These are phyloP conservation scores for Pegoplata infirma DNA, from an alignment of 2,888 invertebrate genomes.

Conservation along the genomic window DNA sequence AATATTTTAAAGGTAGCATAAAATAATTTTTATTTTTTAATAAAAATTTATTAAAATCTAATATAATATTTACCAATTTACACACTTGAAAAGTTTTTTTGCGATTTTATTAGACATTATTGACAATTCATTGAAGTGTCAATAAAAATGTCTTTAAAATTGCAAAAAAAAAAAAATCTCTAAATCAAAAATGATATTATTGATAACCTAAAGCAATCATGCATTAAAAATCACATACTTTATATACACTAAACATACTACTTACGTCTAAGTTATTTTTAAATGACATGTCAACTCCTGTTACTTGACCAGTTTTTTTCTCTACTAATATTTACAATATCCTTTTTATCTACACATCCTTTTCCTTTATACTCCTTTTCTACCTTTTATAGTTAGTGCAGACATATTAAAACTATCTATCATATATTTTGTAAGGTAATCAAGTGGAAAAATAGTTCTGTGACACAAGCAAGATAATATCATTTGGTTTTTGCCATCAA, in stretches of 20 bases:
- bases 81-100: too few relatives aligned
- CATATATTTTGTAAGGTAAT: slow-evolving; percentile 61
- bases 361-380: not conserved
- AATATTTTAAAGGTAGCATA: too few relatives aligned
- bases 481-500: slow-evolving; percentile 26
- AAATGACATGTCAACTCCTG: not conserved
- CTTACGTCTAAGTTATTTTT: not conserved
- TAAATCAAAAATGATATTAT: slow-evolving; percentile 8
- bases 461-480: slow-evolving; percentile 33
- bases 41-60: too few relatives aligned
- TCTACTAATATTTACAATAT: too few relatives aligned
- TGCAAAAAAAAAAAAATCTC: not conserved
- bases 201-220: slow-evolving; percentile 45
- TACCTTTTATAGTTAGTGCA: not conserved
- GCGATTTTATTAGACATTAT: too few relatives aligned
- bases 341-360: not conserved
- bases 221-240: not conserved
- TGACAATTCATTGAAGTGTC: slow-evolving; percentile 50
- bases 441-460: slow-evolving; percentile 62
- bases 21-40: too few relatives aligned
- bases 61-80: too few relatives aligned
- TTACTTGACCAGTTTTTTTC: not conserved
- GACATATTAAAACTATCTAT: slow-evolving; percentile 36
- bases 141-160: slow-evolving; percentile 18
- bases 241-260: not conserved